Evolutionary conservation across 2,888 invertebrate species (phyloP).

Genomic region (Hydrotaea diabolus): DNA sequence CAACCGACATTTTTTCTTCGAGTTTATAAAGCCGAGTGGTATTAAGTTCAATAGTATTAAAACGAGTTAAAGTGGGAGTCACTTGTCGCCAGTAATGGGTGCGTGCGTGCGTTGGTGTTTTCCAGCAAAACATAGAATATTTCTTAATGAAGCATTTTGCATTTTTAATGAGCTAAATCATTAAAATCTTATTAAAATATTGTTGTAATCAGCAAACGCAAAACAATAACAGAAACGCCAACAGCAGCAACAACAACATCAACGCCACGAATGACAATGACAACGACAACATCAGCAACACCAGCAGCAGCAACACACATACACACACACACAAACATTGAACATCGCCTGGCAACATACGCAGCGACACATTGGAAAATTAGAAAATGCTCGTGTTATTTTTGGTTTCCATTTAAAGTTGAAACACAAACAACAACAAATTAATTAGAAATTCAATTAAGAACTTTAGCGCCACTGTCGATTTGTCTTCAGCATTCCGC

Average conservation of each 20-base stretch:
- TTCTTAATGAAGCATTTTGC: conserved; percentile 64
- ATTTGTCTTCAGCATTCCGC: background rate
- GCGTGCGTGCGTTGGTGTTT: background rate
- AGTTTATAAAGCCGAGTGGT: background rate
- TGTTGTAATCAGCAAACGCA: conserved; percentile 50
- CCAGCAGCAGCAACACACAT: background rate
- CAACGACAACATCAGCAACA: conserved; percentile 3
- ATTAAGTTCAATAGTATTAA: background rate
- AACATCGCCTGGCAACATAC: background rate
- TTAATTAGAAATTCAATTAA: conserved; percentile 61
- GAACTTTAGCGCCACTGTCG: conserved; percentile 10
- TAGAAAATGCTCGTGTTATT: conserved; percentile 8
- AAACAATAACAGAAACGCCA: background rate
- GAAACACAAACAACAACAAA: conserved; percentile 22
- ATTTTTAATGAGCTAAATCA: conserved; percentile 62
- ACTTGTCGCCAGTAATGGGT: background rate
- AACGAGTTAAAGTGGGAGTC: background rate
- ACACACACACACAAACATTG: background rate
- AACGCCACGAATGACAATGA: conserved; percentile 8
- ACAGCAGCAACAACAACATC: conserved; percentile 21
- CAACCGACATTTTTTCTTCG: conserved; percentile 4
- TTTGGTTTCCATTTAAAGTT: conserved; percentile 1
- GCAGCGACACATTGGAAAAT: background rate
- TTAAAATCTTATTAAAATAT: conserved; percentile 60
- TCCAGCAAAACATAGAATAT: conserved; percentile 36